Percentiles rank a stretch among this genome's conserved stretches.
phyloP scores from a whole-genome alignment of 2,797 vertebrate genomes.

The Takifugu rubripes region DNA sequence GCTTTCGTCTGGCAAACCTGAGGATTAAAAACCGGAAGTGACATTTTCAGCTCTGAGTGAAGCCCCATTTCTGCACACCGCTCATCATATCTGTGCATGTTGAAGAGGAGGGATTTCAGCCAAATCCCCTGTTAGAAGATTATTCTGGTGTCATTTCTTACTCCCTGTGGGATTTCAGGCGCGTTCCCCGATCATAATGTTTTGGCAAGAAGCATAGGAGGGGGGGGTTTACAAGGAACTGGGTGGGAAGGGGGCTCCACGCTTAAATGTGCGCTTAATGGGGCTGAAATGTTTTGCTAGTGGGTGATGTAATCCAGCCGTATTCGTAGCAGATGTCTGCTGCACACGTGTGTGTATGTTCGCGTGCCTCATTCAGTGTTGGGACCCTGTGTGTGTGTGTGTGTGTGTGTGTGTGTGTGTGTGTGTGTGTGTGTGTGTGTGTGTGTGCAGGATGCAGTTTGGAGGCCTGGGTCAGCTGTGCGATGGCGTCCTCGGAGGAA shows the following conservation, averaged over 20 bases:
- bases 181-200: constrained; percentile 60
- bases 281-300: constrained; percentile 73
- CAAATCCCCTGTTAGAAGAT: constrained; percentile 31
- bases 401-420: not conserved
- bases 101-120: constrained; percentile 16
- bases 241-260: constrained; percentile 16
- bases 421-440: not conserved
- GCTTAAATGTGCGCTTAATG: constrained; percentile 66
- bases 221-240: constrained; percentile 24
- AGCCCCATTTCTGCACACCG: constrained; percentile 6
- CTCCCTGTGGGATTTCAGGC: constrained; percentile 55
- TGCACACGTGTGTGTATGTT: constrained; percentile 6
- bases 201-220: constrained; percentile 42
- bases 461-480: constrained; percentile 90
- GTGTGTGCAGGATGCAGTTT: constrained; percentile 80
- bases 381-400: constrained; percentile 26
- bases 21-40: constrained; percentile 8
- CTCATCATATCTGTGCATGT: constrained; percentile 41
- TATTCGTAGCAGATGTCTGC: constrained; percentile 46
- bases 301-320: constrained; percentile 68
- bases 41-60: constrained; percentile 16
- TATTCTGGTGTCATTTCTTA: constrained; percentile 41
- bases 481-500: constrained; percentile 86
- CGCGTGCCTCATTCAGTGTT: constrained; percentile 11
- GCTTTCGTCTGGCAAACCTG: constrained; percentile 5